Evolutionary conservation across 2,888 invertebrate genomes (phyloP).

Genomic region (Oasisia sp.): DNA sequence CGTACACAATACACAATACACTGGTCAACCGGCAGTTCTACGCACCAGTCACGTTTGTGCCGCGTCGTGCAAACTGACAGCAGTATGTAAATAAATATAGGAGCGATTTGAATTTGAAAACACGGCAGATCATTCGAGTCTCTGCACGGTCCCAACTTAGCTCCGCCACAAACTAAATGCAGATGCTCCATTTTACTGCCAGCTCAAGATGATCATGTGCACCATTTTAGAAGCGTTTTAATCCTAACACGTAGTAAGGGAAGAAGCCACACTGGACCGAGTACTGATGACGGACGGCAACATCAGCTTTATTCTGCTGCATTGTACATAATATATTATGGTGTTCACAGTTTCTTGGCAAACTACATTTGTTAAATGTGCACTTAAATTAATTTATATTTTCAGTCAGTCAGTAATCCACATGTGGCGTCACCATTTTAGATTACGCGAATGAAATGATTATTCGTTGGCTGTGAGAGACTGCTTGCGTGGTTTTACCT

Average conservation of each 20-base stretch:
- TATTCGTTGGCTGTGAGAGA: neutral
- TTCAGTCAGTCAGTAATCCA: slow-evolving; percentile 7
- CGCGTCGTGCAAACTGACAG: neutral
- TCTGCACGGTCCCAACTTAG: neutral
- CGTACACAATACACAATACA: neutral
- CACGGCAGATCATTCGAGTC: neutral
- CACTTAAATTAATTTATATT: slow-evolving; percentile 13
- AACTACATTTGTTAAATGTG: slow-evolving; percentile 9
- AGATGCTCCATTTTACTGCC: slow-evolving; percentile 12
- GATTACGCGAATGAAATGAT: neutral
- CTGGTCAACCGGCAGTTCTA: neutral
- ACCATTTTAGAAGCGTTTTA: slow-evolving; percentile 1
- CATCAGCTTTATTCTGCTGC: neutral
- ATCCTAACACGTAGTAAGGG: neutral
- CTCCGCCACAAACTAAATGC: neutral
- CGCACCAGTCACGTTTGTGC: neutral
- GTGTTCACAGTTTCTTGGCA: slow-evolving; percentile 9
- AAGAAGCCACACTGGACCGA: neutral
- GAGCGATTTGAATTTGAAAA: neutral
- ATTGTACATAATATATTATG: neutral
- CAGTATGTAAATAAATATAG: neutral
- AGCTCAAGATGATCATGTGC: neutral
- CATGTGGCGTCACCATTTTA: neutral
- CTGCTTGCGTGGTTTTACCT: neutral
- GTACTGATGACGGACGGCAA: neutral